Base-by-base conservation (phyloP, 2,888 invertebrate species). In the Coremacera marginata region DNA sequence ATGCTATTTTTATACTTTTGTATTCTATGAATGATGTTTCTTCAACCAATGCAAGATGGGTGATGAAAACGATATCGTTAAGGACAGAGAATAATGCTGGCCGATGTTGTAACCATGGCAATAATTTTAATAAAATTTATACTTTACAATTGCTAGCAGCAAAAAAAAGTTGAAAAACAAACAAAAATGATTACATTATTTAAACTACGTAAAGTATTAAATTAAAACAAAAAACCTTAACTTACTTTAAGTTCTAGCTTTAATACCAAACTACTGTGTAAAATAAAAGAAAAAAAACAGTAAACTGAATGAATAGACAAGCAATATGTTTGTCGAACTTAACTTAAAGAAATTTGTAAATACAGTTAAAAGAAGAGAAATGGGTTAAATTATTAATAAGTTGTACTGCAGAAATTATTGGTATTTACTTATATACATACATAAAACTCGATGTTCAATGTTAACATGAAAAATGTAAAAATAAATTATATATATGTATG, bases 61-160 rank as follows among this genome's bases (percentile, higher is more conserved):
- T 9, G 63, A 9, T 63, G 4, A 34, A 22, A 25, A 22, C 57
- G 25, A 1, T 7, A 19, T 14, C 11, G 57, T 8, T 25, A 25
- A 3, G 7, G 25, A 22, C 11, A 27, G 4, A 37, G 37, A 31
- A 31, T 25, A 51, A 52, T 67, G 51, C 11, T n/a, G 34, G 57
- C 73, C 55, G 72, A 70, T 70, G 76, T 78, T 78, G 78, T 76
- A 76, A 78, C 63, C 67, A 73, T 78, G 78, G 78, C 78, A 78
- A 78, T 78, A 78, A 78, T 78, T 78, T 78, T 78, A 75, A 16
- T 37, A n/a, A 44, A 62, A 52, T 65, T 44, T 27, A 63, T n/a
- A 70, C 70, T 67, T 67, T 67, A 68, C 16, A 37, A 51, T 22
- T 52, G 27, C n/a, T 27, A 49, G 19, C 27, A 16, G 22, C 16